Percentiles rank a stretch among this genome's conserved stretches.
Conservation (phyloP, 2,113 vertebrate genomes). For the Tachysurus fulvidraco region DNA sequence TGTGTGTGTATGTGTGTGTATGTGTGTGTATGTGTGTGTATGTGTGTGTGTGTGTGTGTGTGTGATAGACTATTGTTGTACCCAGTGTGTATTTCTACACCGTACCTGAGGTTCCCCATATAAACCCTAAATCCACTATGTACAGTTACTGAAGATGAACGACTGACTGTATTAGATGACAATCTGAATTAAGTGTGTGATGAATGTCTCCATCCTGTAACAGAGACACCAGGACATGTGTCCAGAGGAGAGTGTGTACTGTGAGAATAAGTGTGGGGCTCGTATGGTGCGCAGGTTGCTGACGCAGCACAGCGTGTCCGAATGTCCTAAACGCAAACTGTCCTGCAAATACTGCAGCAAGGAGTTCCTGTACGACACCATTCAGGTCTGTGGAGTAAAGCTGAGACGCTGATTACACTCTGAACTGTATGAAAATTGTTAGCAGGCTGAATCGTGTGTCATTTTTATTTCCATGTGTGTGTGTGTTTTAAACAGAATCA, state of each 20-base stretch:
- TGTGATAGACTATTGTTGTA: background rate
- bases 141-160: too few species aligned
- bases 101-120: background rate
- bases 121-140: too few species aligned
- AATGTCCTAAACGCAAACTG: slow-evolving; percentile 97
- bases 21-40: background rate
- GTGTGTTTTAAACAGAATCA: slow-evolving; percentile 78
- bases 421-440: background rate
- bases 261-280: slow-evolving; percentile 97
- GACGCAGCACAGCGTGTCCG: slow-evolving; percentile 83
- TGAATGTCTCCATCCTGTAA: background rate
- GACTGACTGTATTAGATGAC: background rate
- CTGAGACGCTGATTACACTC: background rate
- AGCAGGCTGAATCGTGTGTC: background rate
- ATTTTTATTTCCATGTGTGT: too few species aligned
- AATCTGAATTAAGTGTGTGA: background rate
- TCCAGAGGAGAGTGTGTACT: slow-evolving; percentile 97
- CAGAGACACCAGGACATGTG: slow-evolving; percentile 93
- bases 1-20: too few species aligned
- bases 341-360: slow-evolving; percentile 94
- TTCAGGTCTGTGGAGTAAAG: slow-evolving; percentile 81
- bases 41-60: background rate
- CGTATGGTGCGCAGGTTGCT: slow-evolving; percentile 94
- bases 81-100: background rate
- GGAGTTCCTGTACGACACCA: slow-evolving; percentile 96